Evolutionary conservation across 2,797 vertebrate genomes (phyloP), one percentile per base, ranked within the genome.

Genomic region (Danio albolineatus): DNA sequence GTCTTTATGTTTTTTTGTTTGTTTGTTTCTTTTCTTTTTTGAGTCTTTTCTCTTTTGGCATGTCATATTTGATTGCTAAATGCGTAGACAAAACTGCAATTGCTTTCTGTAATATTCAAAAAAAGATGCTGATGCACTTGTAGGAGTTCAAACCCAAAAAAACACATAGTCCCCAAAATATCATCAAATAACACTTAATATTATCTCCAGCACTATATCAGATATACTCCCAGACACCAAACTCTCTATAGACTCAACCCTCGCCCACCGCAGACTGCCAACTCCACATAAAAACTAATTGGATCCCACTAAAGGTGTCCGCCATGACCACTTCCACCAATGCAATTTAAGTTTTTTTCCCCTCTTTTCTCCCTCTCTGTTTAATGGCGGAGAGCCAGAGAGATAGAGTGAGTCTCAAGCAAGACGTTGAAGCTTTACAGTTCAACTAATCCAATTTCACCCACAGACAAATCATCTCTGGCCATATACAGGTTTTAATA

Each of bases 401-500:
- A 36, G 81, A 79, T 61, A 9, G 54, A 72, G 86, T 16, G 17
- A 57, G 54, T 44, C 49, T 80, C 67, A 79, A 73, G 72, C 59
- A 60, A 54, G 28, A 81, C 48, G 54, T 61, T 83, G 83, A 73
- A 74, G 66, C 90, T 92, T 91, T 90, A 90, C 87, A 90, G 82
- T 53, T 81, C 84, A 85, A 85, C 85, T 91, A 91, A 93, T 93
- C 91, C 89, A 91, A 92, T 94, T 92, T 89, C 89, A 87, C 88
- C 86, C 86, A 84, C 76, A 90, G 87, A 92, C 87, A 90, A 90
- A 92, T 91, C 89, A 91, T 90, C 87, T 87, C 88, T 83, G 86
- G 87, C 86, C 84, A 80, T 88, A 90, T 88, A 90, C 83, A 89
- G 84, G 84, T 88, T 87, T 88, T 86, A 86, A 88, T 84, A 83